These are phyloP conservation scores for Solenodon paradoxus DNA, from an alignment of 2,113 vertebrate genomes.

Conservation along the genomic window DNA sequence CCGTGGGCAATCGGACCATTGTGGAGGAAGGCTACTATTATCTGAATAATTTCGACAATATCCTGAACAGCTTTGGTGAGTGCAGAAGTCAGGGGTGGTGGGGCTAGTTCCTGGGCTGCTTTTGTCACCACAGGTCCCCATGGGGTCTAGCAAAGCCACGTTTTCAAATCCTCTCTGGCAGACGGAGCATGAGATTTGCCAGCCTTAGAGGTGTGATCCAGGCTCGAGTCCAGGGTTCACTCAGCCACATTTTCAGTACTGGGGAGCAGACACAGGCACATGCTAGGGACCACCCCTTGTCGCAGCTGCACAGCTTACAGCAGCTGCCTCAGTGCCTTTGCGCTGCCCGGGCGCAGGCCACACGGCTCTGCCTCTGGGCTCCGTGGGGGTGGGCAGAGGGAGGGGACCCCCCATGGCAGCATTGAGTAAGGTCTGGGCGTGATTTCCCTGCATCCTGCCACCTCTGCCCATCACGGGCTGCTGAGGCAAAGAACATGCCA, in stretches of 20 bases:
- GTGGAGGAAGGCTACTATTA: conserved; percentile 97
- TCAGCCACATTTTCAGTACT: rapidly evolving
- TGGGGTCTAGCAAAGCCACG: rapidly evolving
- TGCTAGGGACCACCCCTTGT: background rate
- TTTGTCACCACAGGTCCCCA: background rate
- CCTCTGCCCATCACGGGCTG: rapidly evolving
- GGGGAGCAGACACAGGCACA: rapidly evolving
- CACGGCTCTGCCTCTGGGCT: background rate
- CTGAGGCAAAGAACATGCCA: rapidly evolving
- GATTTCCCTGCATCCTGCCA: rapidly evolving
- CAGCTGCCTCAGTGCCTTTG: background rate
- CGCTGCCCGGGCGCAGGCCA: background rate
- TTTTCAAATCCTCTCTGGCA: background rate
- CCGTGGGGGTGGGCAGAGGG: background rate
- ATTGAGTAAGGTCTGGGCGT: background rate
- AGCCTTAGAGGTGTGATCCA: background rate
- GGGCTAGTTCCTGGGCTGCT: background rate
- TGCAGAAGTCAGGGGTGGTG: background rate
- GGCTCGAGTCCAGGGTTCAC: background rate
- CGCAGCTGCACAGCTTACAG: rapidly evolving
- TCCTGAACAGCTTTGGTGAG: conserved; percentile 97
- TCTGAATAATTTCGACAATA: conserved; percentile 99
- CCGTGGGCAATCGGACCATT: conserved; percentile 89
- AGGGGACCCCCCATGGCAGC: background rate
- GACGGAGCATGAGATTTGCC: background rate